Percentiles rank a stretch among this genome's conserved stretches.
These are phyloP conservation scores for Aphelocoma coerulescens DNA, from an alignment of 2,113 vertebrate species.

Conservation along the genomic window DNA sequence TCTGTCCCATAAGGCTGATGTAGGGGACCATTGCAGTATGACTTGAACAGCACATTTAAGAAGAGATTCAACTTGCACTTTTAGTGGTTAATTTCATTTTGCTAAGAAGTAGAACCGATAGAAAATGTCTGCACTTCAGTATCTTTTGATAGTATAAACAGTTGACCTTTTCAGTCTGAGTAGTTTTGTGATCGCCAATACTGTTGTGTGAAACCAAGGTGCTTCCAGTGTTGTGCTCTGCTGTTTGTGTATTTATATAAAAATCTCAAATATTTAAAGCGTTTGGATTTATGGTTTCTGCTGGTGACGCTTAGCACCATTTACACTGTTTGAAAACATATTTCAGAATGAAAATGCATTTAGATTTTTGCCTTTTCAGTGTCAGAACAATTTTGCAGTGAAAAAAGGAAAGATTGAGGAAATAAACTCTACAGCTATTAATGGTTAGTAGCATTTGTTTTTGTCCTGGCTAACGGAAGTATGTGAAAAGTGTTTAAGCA, in stretches of 20 bases:
- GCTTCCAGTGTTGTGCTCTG: neutral
- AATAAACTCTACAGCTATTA: neutral
- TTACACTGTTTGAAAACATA: neutral
- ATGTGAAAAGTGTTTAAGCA: neutral
- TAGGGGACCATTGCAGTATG: neutral
- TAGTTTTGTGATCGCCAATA: neutral
- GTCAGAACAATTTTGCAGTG: constrained; percentile 20
- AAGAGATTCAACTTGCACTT: neutral
- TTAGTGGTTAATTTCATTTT: neutral
- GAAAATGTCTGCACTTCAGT: neutral
- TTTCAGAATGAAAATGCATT: constrained; percentile 5
- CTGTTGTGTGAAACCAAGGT: neutral
- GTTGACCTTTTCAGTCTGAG: neutral
- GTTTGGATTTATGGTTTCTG: neutral
- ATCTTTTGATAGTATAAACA: neutral
- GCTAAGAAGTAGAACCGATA: neutral
- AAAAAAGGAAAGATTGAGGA: constrained; percentile 24
- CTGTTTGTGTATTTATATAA: neutral
- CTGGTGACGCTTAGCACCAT: neutral
- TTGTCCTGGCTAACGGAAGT: neutral
- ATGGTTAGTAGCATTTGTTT: neutral
- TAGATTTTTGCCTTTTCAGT: constrained; percentile 37
- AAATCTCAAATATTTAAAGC: neutral
- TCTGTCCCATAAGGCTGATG: neutral
- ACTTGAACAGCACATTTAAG: neutral